Percentiles rank a stretch among this genome's conserved stretches.
Evolutionary conservation across 2,113 vertebrate genomes (phyloP).

Genomic region (Connochaetes taurinus): DNA sequence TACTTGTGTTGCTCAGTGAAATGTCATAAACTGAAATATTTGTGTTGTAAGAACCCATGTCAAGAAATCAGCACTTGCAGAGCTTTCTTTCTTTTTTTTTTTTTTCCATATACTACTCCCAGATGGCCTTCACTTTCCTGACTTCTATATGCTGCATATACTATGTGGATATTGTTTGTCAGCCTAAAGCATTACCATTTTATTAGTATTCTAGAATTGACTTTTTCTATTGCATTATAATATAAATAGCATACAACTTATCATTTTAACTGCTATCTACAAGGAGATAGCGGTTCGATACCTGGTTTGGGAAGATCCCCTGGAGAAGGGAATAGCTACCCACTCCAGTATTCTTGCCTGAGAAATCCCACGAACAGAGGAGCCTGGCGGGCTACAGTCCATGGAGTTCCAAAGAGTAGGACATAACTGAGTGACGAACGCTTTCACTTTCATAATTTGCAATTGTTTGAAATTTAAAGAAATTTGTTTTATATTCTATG

Average conservation of each 20-base stretch:
- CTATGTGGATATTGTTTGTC: not conserved
- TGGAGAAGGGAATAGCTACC: not conserved
- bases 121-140: not conserved
- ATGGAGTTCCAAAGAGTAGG: not conserved
- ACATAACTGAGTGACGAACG: not conserved
- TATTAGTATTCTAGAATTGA: not conserved
- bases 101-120: not conserved
- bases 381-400: not conserved
- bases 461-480: not conserved
- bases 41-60: not conserved
- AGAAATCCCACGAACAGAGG: not conserved
- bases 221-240: not conserved
- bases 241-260: not conserved
- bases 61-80: not conserved
- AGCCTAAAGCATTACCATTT: not conserved
- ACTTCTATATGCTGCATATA: not conserved
- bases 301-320: not conserved
- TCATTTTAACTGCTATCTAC: not conserved
- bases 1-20: not conserved
- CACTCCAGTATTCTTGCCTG: not conserved
- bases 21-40: not conserved
- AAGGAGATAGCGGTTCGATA: fast-evolving
- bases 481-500: not conserved
- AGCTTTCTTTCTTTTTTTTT: not conserved
- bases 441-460: not conserved